Evolutionary conservation across 2,113 vertebrate species (phyloP), one percentile per base, ranked within the genome.

Genomic region (Pionites leucogaster): DNA sequence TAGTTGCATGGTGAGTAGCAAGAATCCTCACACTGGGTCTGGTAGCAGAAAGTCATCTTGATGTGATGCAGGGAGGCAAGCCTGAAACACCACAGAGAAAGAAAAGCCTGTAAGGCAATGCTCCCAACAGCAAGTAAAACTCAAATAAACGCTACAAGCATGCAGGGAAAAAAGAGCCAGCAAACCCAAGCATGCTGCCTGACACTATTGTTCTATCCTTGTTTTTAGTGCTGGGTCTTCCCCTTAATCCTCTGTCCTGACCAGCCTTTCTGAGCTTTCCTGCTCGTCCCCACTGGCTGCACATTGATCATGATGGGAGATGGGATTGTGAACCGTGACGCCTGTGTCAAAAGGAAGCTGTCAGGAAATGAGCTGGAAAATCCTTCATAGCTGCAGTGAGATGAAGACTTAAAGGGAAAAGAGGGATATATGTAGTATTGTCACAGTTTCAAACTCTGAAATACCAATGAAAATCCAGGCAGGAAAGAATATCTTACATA

Each of bases 31-130:
- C 92, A 95, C 92, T 76, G 86, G 52, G 68, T 76, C 90, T 95
- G 95, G 80, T 91, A 92, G 82, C 1, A 87, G 86, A 18, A 93
- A 76, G 91, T 95, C 95, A 93, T 93, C 76, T 67, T 80, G 86
- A 15, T 16, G 76, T 0, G 22, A 9, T n/a, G 74, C 27, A 44
- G 27, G 52, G 59, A 39, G 22, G 64, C 2, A 8, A 42, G 57
- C 0, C 88, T 96, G 5, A 13, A 71, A 79, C 5, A 39, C 16
- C 24, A 42, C 18, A 23, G 23, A 13, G 24, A 14, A 68, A 18
- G n/a, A 41, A 76, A 87, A 90, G 10, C 3, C 24, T 4, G 11
- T 86, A 20, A 91, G 47, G 13, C 4, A 44, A 33, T 0, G 22
- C 8, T 69, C 7, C 44, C 27, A 17, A 42, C 14, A 35, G 18